Base-by-base conservation (phyloP, 2,797 vertebrate species). In the Sebastes jordani region DNA sequence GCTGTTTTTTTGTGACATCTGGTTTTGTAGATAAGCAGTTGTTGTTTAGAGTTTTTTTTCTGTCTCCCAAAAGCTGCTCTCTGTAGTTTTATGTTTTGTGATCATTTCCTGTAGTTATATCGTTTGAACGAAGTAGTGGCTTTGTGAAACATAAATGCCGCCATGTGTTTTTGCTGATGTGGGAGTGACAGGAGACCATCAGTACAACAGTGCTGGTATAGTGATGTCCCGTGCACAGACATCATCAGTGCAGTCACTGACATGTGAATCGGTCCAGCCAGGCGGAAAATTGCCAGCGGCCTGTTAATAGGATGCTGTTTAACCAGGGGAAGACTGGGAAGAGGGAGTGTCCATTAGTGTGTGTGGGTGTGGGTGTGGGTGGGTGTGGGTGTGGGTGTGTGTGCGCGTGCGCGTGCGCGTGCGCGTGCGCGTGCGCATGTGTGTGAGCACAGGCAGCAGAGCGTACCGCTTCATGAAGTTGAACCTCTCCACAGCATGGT, bases 241-340 rank as follows among this genome's bases (percentile, higher is more conserved):
- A 83, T 87, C 81, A 82, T 86, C 84, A 76, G 80, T 38, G 76
- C 56, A 78, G 77, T 52, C 88, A 74, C 70, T 88, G 88, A 91
- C 80, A 86, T 86, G 91, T 80, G 85, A 89, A 91, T 91, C 89
- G 75, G 89, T 67, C 72, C 32, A 94, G 71, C 81, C 82, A 89
- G 83, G 91, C 72, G 52, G 86, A 91, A 94, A 95, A 94, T 93
- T 89, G 81, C 88, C 85, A 89, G 78, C 46, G 60, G 87, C 82
- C 82, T 90, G 78, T 82, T 91, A 86, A 90, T 84, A 76, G 77
- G 84, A 61, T 49, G 79, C 81, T 89, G 88, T 86, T 91, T 93
- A 93, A 91, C 86, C 82, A 83, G 79, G 63, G 74, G 65, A 80
- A 60, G 73, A 74, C 65, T 76, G 63, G 66, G 20, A 32, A 68